A percentile compares a stretch with the other conserved stretches of the same genome.
Conservation (phyloP, 2,797 vertebrate genomes). For the Hippoglossus hippoglossus region DNA sequence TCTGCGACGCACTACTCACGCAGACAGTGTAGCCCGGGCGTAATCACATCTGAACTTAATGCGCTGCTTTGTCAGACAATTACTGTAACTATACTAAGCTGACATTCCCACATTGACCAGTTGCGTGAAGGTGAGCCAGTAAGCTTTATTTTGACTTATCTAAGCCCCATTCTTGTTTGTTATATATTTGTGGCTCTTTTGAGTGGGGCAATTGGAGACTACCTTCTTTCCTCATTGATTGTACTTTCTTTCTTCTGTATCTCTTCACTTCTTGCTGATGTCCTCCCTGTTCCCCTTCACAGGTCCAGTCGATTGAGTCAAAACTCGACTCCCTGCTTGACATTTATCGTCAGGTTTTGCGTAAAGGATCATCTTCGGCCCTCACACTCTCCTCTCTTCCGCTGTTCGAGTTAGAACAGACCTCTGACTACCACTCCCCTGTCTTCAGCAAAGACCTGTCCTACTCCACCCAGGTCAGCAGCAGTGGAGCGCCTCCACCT, state of each 20-base stretch:
- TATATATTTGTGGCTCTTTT: too few relatives aligned
- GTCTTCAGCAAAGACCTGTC: conserved; percentile 92
- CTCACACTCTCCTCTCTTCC: conserved; percentile 93
- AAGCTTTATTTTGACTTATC: too few relatives aligned
- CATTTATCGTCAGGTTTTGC: conserved; percentile 95
- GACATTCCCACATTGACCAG: too few relatives aligned
- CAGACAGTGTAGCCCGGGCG: too few relatives aligned
- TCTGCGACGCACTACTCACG: too few relatives aligned
- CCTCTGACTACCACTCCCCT: conserved; percentile 94
- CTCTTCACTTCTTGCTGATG: not conserved
- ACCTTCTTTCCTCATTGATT: too few relatives aligned
- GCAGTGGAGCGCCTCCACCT: conserved; percentile 68
- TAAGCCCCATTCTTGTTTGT: too few relatives aligned
- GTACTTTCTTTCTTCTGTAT: not conserved
- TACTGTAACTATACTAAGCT: too few relatives aligned
- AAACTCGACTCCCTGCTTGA: conserved; percentile 96
- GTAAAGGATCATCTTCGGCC: conserved; percentile 93
- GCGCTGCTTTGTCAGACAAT: too few relatives aligned
- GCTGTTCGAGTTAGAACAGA: conserved; percentile 94
- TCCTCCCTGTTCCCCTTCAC: conserved; percentile 12
- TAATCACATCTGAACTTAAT: too few relatives aligned
- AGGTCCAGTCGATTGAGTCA: conserved; percentile 98
- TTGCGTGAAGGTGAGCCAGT: too few relatives aligned
- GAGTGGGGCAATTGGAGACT: too few relatives aligned
- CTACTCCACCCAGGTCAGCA: conserved; percentile 88